Evolutionary conservation across 2,113 vertebrate genomes (phyloP).

Genomic region (Nettapus auritus): DNA sequence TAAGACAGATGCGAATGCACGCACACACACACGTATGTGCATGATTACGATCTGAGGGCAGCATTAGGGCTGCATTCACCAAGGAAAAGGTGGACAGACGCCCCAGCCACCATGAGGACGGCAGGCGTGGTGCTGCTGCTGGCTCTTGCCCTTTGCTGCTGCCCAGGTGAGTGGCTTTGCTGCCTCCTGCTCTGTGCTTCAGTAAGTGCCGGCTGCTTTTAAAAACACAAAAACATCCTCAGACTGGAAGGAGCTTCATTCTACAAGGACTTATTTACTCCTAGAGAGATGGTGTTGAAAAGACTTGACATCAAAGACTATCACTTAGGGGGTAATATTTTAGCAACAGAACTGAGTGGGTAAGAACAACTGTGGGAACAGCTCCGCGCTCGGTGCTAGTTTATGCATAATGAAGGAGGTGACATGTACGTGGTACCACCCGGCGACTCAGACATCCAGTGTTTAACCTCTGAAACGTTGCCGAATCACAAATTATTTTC

Average conservation of each 20-base stretch:
- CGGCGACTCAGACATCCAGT: constrained; percentile 49
- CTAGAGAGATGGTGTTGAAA: constrained; percentile 72
- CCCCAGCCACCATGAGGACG: constrained; percentile 1
- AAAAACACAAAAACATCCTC: constrained; percentile 35
- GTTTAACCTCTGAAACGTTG: constrained; percentile 57
- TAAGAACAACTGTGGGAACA: constrained; percentile 74
- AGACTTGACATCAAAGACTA: constrained; percentile 75
- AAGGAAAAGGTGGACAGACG: not conserved
- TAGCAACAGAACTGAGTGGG: constrained; percentile 75
- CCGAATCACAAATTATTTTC: constrained; percentile 26
- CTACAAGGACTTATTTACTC: constrained; percentile 74
- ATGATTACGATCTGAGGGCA: not conserved
- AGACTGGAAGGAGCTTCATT: constrained; percentile 55
- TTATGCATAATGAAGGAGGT: constrained; percentile 74
- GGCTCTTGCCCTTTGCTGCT: constrained; percentile 9
- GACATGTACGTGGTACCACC: constrained; percentile 63
- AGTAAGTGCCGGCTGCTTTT: not conserved
- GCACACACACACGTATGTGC: not conserved
- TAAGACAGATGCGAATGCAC: not conserved
- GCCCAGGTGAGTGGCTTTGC: constrained; percentile 35
- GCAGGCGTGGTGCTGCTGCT: not conserved
- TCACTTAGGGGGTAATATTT: constrained; percentile 76
- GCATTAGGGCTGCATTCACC: not conserved
- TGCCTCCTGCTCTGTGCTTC: constrained; percentile 23
- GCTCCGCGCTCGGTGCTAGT: constrained; percentile 52